Conservation (phyloP, 1,140 invertebrate genomes). For the Platyura marginata region DNA sequence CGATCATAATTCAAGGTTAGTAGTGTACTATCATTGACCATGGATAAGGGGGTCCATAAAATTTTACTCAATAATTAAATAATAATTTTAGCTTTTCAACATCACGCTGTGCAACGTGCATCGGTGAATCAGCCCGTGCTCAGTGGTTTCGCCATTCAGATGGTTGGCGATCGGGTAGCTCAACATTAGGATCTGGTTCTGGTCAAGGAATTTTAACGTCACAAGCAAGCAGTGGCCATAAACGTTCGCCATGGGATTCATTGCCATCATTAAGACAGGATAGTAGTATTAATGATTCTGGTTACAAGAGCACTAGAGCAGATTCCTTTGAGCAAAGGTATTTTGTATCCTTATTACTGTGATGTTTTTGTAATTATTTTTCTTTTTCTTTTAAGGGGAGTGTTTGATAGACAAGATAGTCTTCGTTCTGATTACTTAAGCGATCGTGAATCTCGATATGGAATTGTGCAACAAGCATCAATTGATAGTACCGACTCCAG, state of each 20-base stretch:
- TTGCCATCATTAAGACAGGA: slow-evolving; percentile 63
- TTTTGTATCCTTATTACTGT: neutral
- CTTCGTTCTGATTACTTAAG: slow-evolving; percentile 76
- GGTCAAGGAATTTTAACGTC: slow-evolving; percentile 23
- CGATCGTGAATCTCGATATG: slow-evolving; percentile 69
- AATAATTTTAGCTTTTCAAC: slow-evolving; percentile 32
- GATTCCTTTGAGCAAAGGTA: slow-evolving; percentile 73
- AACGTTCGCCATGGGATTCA: slow-evolving; percentile 67
- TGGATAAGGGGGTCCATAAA: neutral
- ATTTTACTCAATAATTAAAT: neutral
- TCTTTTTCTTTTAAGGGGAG: slow-evolving; percentile 39
- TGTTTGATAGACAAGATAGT: slow-evolving; percentile 79
- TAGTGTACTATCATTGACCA: neutral
- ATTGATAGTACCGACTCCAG: slow-evolving; percentile 84
- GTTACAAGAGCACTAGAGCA: slow-evolving; percentile 65
- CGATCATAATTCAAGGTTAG: slow-evolving; percentile 63
- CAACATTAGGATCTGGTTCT: slow-evolving; percentile 39
- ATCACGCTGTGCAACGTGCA: slow-evolving; percentile 59
- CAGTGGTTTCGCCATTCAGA: slow-evolving; percentile 77
- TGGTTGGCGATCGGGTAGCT: slow-evolving; percentile 64
- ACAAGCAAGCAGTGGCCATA: slow-evolving; percentile 26
- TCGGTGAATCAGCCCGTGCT: slow-evolving; percentile 62
- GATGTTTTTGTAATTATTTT: neutral
- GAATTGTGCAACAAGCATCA: slow-evolving; percentile 80
- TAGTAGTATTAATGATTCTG: slow-evolving; percentile 63